Evolutionary conservation across 1,140 invertebrate species (phyloP).

Genomic region (Plodia interpunctella): DNA sequence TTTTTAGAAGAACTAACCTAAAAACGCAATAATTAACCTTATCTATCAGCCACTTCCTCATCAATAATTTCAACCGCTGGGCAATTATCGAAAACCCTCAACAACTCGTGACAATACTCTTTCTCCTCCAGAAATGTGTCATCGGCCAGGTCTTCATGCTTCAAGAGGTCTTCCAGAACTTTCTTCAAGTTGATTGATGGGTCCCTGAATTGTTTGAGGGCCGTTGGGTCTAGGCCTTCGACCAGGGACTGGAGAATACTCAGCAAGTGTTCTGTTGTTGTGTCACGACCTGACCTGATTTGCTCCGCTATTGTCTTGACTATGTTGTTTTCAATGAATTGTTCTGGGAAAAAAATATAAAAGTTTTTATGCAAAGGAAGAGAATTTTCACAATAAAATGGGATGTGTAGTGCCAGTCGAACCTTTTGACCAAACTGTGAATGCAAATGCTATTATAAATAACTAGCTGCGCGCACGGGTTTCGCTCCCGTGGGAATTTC

Average conservation of each 20-base stretch:
- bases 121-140: constrained; percentile 45
- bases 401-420: too few relatives aligned
- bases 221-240: constrained; percentile 24
- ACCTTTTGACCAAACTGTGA: too few relatives aligned
- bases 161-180: constrained; percentile 36
- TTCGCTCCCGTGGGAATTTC: too few relatives aligned
- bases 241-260: constrained; percentile 32
- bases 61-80: constrained; percentile 18
- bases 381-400: too few relatives aligned
- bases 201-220: constrained; percentile 37
- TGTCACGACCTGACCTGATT: constrained; percentile 29
- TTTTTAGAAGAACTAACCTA: too few relatives aligned
- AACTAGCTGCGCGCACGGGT: too few relatives aligned
- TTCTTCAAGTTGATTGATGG: constrained; percentile 35
- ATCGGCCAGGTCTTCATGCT: constrained; percentile 33
- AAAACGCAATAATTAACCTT: neutral
- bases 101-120: constrained; percentile 40
- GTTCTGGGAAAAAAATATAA: constrained; percentile 34
- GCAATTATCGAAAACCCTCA: constrained; percentile 31
- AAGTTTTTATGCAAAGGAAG: too few relatives aligned
- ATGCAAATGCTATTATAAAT: too few relatives aligned
- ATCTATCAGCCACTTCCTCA: constrained; percentile 41
- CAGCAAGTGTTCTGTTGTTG: constrained; percentile 43
- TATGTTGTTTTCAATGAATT: constrained; percentile 43
- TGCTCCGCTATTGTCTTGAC: constrained; percentile 35